phyloP scores from a whole-genome alignment of 2,888 invertebrate genomes.

The Bombylius major region DNA sequence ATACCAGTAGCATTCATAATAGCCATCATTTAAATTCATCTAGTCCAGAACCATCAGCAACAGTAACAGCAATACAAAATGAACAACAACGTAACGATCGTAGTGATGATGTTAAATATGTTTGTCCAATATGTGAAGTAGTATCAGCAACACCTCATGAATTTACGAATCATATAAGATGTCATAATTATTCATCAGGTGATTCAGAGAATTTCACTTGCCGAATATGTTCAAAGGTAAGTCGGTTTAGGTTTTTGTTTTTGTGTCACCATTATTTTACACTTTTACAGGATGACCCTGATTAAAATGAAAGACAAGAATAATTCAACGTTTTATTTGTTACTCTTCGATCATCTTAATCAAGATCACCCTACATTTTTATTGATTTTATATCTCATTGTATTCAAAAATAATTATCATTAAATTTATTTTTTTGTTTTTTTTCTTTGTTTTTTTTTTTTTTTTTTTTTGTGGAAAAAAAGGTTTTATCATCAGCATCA shows the following conservation, averaged over 20 bases:
- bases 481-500: constrained; percentile 63
- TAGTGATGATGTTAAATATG: constrained; percentile 32
- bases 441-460: too few relatives aligned
- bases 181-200: constrained; percentile 46
- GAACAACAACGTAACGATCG: constrained; percentile 30
- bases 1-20: constrained; percentile 23
- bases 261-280: background rate
- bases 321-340: too few relatives aligned
- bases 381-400: too few relatives aligned
- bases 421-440: too few relatives aligned
- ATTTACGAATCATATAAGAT: constrained; percentile 55
- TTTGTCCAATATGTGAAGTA: constrained; percentile 53
- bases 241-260: constrained; percentile 7
- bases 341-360: too few relatives aligned
- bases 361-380: too few relatives aligned
- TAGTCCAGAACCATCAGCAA: constrained; percentile 26
- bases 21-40: constrained; percentile 23
- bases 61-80: constrained; percentile 10
- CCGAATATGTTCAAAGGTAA: constrained; percentile 37
- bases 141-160: constrained; percentile 50
- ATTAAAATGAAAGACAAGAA: too few relatives aligned
- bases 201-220: constrained; percentile 37
- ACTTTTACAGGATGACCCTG: too few relatives aligned
- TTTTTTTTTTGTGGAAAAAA: background rate
- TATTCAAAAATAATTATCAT: too few relatives aligned